phyloP scores from a whole-genome alignment of 2,888 invertebrate species.

The Philhelius pedissequus region DNA sequence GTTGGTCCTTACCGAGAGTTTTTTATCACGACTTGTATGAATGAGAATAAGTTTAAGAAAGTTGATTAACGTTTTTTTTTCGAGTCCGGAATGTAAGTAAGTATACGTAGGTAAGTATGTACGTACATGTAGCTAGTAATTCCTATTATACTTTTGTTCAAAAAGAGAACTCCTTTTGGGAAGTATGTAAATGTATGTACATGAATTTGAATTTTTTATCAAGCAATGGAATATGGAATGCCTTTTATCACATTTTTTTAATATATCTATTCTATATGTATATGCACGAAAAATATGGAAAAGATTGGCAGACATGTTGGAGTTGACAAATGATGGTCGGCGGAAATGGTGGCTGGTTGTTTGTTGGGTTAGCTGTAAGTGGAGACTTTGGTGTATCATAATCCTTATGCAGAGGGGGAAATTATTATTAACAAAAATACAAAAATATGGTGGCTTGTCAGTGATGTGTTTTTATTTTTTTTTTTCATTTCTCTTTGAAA shows the following conservation, averaged over 20 bases:
- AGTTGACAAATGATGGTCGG: constrained; percentile 45
- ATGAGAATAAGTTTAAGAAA: constrained; percentile 59
- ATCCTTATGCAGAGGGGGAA: not conserved
- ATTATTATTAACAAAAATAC: constrained; percentile 33
- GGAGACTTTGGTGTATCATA: not conserved
- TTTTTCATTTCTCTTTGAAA: constrained; percentile 11
- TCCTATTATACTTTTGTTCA: constrained; percentile 53
- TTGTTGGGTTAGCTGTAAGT: not conserved
- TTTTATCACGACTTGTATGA: constrained; percentile 61
- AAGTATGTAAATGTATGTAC: constrained; percentile 48
- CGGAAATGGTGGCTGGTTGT: not conserved
- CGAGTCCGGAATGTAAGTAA: not conserved
- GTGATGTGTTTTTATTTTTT: not conserved
- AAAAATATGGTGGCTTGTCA: constrained; percentile 22
- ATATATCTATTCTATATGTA: not conserved
- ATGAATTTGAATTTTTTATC: constrained; percentile 54
- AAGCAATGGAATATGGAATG: not conserved
- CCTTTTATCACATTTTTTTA: constrained; percentile 6
- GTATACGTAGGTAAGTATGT: too few species aligned
- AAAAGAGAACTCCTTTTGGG: constrained; percentile 15
- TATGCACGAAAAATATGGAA: constrained; percentile 34
- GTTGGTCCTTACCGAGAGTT: not conserved
- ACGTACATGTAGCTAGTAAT: too few species aligned
- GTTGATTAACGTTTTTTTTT: constrained; percentile 60
- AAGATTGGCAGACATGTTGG: constrained; percentile 60